Base-by-base conservation (phyloP, 2,888 invertebrate species). In the Platerodrilus igneus region DNA sequence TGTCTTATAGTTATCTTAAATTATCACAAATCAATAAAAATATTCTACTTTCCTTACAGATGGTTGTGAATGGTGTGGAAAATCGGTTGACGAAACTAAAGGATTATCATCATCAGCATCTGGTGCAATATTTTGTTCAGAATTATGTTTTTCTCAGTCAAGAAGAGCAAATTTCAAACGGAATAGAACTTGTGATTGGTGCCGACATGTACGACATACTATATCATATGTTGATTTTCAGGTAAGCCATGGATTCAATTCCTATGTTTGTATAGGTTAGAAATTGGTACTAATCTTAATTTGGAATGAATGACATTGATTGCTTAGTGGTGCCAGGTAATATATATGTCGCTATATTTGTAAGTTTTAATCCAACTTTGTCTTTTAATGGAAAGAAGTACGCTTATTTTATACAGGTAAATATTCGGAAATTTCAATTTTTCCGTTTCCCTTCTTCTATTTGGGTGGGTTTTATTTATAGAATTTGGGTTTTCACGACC, bases 131-230 rank as follows among this genome's bases (percentile, higher is more conserved):
- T 86, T 87, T 65, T 93, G 92, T 62, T 90, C 90, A 1, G 92
- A 93, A 68, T 75, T 89, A 21, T 93, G 92, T 66, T 92, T 92
- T 69, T 84, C 88, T 7, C 91, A 90, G 61, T 91, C 90, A 22
- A 75, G 91, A 25, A 75, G 91, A 13, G 91, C 92, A 2, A 88
- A 86, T 53, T 92, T 92, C 69, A 92, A 92, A 69, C 81, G 86
- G 51, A 89, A 88, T 48, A 88, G 89, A 70, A 87, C 90, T 3
- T 93, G 93, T 64, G 92, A 93, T 66, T 93, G 92, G 92, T 93
- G 92, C 67, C 78, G 88, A 42, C 91, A 92, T 59, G 83, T 92
- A 3, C 73, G 91, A 16, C 90, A 90, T 60, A 90, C 91, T 0
- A 87, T 92, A 31, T 90, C 87, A 51, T 92, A 90, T 63, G 90